Base-by-base conservation (phyloP, 2,797 vertebrate genomes). In the Tarsius wallacei region DNA sequence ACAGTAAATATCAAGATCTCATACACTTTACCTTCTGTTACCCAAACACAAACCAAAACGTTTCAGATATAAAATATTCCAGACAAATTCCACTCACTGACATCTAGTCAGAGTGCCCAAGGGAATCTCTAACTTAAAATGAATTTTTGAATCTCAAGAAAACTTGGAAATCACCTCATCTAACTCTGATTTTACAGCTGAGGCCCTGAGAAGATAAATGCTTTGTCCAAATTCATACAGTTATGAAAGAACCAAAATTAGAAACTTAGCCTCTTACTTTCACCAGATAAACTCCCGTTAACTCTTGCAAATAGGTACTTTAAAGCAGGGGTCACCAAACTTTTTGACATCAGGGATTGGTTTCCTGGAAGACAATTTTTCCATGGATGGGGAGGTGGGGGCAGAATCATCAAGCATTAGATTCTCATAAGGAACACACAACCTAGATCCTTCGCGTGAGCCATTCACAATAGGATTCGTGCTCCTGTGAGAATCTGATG, bases 171-270 rank as follows among this genome's bases (percentile, higher is more conserved):
- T 70, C 51, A 57, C 63, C 68, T 73, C 73, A 42, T 47, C 21
- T 22, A 93, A 28, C 55, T 57, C 73, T 84, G 31, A 61, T 59
- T 82, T 94, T 68, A 78, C 15, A 78, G 49, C 81, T 53, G 22
- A 85, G n/a, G 42, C 36, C 51, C 81, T 93, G 42, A 64, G 49
- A 91, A 73, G 63, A 86, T 21, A 90, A 61, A 91, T 7, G 14
- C 28, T 66, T 63, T 89, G 42, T 78, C 10, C 53, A 53, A 21
- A n/a, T 83, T 93, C 57, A 64, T 8, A 64, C 17, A 12, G 53
- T 66, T 90, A 19, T 6, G 3, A 83, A 57, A 89, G 55, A 95
- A 85, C 53, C 26, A 64, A 81, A 96, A 81, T 63, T 53, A 89
- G 76, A 91, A 90, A 24, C 31, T 16, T 21, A 24, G 71, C 8